Conservation (phyloP, 2,797 vertebrate species). For the Myotis daubentonii region DNA sequence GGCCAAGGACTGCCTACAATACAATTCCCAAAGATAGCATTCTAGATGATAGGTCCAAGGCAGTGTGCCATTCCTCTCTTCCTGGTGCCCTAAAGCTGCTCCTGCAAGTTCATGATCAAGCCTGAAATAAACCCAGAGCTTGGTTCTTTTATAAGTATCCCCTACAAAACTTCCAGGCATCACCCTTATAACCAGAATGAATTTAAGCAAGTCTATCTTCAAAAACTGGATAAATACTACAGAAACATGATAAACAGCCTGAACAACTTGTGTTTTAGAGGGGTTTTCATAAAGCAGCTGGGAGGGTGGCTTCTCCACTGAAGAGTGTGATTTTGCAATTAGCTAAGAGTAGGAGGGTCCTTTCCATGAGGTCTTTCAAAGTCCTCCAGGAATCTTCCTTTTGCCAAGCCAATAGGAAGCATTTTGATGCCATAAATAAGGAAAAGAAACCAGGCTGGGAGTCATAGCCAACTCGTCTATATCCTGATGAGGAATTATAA, state of each 20-base stretch:
- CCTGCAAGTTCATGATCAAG: background rate
- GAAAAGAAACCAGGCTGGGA: background rate
- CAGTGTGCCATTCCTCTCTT: background rate
- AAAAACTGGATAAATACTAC: constrained; percentile 42
- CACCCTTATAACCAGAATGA: constrained; percentile 12
- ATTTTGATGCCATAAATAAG: constrained; percentile 13
- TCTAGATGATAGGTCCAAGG: constrained; percentile 23
- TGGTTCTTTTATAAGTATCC: background rate
- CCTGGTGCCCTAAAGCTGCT: background rate
- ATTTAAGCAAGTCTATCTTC: constrained; percentile 19
- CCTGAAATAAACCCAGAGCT: constrained; percentile 44
- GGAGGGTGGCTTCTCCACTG: background rate
- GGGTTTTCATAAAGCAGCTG: background rate
- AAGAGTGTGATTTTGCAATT: constrained; percentile 30
- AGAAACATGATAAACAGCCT: constrained; percentile 16
- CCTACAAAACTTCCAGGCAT: constrained; percentile 1
- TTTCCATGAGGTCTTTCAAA: background rate
- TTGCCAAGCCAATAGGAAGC: constrained; percentile 10
- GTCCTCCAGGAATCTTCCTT: background rate
- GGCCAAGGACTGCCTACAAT: constrained; percentile 44
- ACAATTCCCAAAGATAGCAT: constrained; percentile 17
- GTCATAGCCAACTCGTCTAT: background rate
- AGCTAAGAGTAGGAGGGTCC: constrained; percentile 5
- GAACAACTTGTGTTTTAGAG: background rate
- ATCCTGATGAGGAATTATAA: background rate